Percentiles rank a stretch among this genome's conserved stretches.
Evolutionary conservation across 2,888 invertebrate genomes (phyloP).

Genomic region (Tuberolachnus salignus): DNA sequence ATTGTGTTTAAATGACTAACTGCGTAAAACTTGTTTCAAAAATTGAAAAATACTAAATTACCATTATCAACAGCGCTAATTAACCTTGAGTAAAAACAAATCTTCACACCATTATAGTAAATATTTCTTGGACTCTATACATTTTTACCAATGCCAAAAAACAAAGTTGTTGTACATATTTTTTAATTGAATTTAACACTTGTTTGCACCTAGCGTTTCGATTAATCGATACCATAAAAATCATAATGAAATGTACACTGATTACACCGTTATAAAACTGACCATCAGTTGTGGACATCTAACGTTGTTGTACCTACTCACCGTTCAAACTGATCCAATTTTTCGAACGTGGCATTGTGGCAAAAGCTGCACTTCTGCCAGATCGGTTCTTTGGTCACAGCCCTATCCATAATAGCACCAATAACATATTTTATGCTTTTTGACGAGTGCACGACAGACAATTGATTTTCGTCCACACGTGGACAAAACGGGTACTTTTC

Average conservation of each 20-base stretch:
- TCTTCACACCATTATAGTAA: background rate
- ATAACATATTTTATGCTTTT: constrained; percentile 48
- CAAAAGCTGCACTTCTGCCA: constrained; percentile 72
- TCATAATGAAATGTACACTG: background rate
- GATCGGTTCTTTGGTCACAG: constrained; percentile 60
- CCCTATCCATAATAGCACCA: constrained; percentile 49
- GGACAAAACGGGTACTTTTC: background rate
- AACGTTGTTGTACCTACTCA: constrained; percentile 61
- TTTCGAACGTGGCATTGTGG: constrained; percentile 67
- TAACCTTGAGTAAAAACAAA: background rate
- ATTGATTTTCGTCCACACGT: constrained; percentile 4
- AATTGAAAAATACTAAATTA: background rate
- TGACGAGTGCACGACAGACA: background rate
- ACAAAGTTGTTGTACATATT: background rate
- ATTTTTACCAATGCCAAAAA: background rate
- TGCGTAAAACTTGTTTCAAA: background rate
- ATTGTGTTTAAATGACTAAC: background rate
- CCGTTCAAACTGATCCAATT: constrained; percentile 70
- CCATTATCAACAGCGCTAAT: background rate
- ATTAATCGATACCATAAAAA: background rate
- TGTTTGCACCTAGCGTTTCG: background rate
- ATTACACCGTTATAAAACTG: background rate
- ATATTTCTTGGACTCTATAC: background rate
- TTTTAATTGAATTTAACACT: background rate
- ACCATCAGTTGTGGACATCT: background rate